These are phyloP conservation scores for Tenrec ecaudatus DNA, from an alignment of 2,113 vertebrate species.

Conservation along the genomic window DNA sequence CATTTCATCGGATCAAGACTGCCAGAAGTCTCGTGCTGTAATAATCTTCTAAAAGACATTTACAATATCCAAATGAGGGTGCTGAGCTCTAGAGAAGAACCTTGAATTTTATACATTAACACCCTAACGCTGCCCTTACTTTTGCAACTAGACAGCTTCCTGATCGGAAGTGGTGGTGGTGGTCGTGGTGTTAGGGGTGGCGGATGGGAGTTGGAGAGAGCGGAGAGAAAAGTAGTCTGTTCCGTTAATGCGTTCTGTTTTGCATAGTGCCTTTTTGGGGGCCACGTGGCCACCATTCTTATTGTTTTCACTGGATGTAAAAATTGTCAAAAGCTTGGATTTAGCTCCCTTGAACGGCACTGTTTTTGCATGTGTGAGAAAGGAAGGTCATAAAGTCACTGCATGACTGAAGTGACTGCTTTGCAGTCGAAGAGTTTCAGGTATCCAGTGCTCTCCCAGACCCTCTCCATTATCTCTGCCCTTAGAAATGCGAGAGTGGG, in stretches of 20 bases:
- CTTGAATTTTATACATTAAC: slow-evolving; percentile 40
- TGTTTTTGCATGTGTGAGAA: slow-evolving; percentile 42
- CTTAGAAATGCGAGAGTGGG: slow-evolving; percentile 63
- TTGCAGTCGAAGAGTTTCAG: slow-evolving; percentile 54
- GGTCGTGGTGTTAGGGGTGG: background rate
- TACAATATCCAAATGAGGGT: slow-evolving; percentile 25
- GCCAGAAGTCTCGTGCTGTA: slow-evolving; percentile 53
- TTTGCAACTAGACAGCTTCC: slow-evolving; percentile 35
- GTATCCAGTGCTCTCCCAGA: slow-evolving; percentile 43
- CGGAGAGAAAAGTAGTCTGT: background rate
- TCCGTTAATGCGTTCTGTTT: slow-evolving; percentile 4
- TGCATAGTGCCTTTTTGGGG: background rate
- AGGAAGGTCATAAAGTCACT: background rate
- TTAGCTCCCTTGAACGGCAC: slow-evolving; percentile 19
- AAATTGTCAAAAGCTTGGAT: background rate
- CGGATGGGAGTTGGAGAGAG: background rate
- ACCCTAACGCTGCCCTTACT: background rate
- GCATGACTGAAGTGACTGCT: slow-evolving; percentile 39
- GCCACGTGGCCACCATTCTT: background rate
- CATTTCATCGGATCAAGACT: slow-evolving; percentile 38
- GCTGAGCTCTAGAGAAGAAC: background rate
- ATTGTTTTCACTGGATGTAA: background rate
- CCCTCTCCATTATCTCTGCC: slow-evolving; percentile 56
- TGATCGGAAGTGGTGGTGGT: background rate
- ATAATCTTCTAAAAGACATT: slow-evolving; percentile 31